Base-by-base conservation (phyloP, 2,113 vertebrate genomes). In the Rhipidura dahli region DNA sequence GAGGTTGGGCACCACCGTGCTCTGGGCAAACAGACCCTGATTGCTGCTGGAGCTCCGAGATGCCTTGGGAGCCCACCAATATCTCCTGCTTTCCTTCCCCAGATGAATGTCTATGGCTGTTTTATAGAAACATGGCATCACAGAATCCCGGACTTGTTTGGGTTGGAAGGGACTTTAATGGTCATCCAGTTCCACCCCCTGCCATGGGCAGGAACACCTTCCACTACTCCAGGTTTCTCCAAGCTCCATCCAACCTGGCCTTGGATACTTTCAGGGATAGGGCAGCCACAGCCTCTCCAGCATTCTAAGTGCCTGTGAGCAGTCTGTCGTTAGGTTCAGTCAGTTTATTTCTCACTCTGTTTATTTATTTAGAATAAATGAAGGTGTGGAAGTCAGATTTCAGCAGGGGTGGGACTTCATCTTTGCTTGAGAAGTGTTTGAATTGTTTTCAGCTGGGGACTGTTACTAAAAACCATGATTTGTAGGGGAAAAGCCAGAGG, bases 1-100 rank as follows among this genome's bases (percentile, higher is more conserved):
- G 44, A 18, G 2, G 0, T 8, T 7, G 13, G 70, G 45, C 30
- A 59, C 30, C 6, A 5, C 57, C 4, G 1, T 31, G 31, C n/a
- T 53, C 33, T 65, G 51, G 42, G 30, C n/a, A 70, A 35, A 28
- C 53, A 63, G 26, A 33, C 40, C 21, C 26, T 37, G 5, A 19
- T 8, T 71, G 50, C 31, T 65, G 35, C 56, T 80, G 89, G 63
- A 85, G 57, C 37, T 89, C 37, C 4, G 23, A 53, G 16, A 5
- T 60, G 31, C 28, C 35, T 31, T 2, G 1, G 45, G 21, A 26
- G 14, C 49, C 47, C 57, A 45, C 45, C 51, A 22, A 0, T 16
- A 56, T 66, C 47, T 80, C 56, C 18, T 23, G 22, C 59, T 60
- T 54, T 85, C 31, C 57, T 44, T 53, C 11, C 50, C 45, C 40